Conservation (phyloP, 92 coral and sea anemone species). For the Epizoanthus ramosus region DNA sequence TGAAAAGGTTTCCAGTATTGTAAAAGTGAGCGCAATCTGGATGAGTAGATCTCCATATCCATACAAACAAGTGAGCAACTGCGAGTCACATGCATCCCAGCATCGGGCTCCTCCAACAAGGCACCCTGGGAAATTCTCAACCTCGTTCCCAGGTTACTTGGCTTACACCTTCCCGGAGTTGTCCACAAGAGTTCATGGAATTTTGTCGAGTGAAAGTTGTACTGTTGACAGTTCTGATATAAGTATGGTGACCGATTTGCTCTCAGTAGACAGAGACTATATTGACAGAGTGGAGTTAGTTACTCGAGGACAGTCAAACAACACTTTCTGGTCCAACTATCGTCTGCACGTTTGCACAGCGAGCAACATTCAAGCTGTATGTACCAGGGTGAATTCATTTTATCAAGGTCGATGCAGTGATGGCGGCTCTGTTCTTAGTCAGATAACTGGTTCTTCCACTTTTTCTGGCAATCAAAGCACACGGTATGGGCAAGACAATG, state of each 20-base stretch:
- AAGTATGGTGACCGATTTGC: conserved; percentile 5
- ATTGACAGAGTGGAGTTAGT: conserved; percentile 43
- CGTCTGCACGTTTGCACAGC: conserved; percentile 27
- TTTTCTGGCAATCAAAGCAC: conserved; percentile 30
- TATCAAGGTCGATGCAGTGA: conserved; percentile 11
- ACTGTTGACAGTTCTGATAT: too few species aligned
- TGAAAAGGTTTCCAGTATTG: too few species aligned
- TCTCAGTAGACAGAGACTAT: conserved; percentile 29
- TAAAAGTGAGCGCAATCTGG: too few species aligned
- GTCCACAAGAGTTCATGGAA: conserved; percentile 30
- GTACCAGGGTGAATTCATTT: conserved; percentile 42
- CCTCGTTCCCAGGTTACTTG: too few species aligned
- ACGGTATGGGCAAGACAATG: conserved; percentile 37
- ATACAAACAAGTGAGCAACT: too few species aligned
- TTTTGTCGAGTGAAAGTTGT: conserved; percentile 15
- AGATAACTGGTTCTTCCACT: conserved; percentile 16
- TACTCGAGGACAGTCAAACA: conserved; percentile 41
- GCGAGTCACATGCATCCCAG: too few species aligned
- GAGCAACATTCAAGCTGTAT: conserved; percentile 44
- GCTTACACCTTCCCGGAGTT: too few species aligned
- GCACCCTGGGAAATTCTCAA: too few species aligned
- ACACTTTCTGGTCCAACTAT: conserved; percentile 5
- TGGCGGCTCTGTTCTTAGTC: conserved; percentile 39
- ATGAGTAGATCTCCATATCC: too few species aligned
- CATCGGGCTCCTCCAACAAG: too few species aligned